Percentiles rank a stretch among this genome's conserved stretches.
phyloP scores from a whole-genome alignment of 2,113 vertebrate genomes.

The Oncorhynchus tshawytscha region DNA sequence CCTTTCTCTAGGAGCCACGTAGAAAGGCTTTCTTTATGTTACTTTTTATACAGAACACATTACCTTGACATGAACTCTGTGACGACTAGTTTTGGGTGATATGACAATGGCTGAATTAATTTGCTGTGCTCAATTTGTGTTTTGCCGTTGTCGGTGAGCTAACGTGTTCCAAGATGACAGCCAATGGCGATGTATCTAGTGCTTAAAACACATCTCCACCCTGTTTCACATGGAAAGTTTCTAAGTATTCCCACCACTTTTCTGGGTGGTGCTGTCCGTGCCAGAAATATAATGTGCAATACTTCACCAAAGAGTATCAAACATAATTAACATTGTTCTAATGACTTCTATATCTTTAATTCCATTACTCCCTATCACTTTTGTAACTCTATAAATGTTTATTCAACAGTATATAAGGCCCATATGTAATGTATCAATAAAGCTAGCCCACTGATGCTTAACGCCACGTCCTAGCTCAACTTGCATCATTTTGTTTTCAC shows the following conservation, averaged over 20 bases:
- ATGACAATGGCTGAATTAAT: not conserved
- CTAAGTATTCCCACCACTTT: no score
- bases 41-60: not conserved
- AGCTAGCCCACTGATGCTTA: not conserved
- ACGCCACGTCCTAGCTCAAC: not conserved
- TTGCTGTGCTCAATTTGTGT: not conserved
- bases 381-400: no score
- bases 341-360: no score
- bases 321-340: no score
- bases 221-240: no score
- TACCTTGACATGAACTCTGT: not conserved
- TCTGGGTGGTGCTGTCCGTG: no score
- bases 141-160: not conserved
- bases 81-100: not conserved
- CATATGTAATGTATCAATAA: no score
- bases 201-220: no score
- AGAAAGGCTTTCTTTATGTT: conserved; percentile 3
- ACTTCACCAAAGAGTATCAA: no score
- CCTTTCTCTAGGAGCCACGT: conserved; percentile 32
- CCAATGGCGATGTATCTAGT: not conserved
- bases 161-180: not conserved
- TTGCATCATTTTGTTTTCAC: not conserved
- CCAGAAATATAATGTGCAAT: no score
- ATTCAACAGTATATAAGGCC: no score
- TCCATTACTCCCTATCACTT: no score